phyloP scores from a whole-genome alignment of 2,113 vertebrate genomes.

The Microtus montanus region DNA sequence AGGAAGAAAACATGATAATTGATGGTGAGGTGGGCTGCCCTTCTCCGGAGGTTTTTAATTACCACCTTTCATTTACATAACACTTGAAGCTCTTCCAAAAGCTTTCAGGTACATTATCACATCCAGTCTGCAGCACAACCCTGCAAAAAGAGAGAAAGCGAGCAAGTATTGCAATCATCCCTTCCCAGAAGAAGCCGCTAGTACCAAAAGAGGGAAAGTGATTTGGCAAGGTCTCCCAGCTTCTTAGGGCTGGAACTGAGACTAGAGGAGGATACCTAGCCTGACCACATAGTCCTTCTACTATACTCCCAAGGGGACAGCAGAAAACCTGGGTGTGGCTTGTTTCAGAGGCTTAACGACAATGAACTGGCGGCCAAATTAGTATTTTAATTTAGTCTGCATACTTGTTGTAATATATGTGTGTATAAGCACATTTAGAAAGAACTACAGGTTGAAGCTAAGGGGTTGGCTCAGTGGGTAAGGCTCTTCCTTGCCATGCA shows the following conservation, averaged over 20 bases:
- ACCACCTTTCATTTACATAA: slow-evolving; percentile 82
- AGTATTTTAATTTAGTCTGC: background rate
- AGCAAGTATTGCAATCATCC: slow-evolving; percentile 54
- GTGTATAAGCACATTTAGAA: background rate
- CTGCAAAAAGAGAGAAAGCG: slow-evolving; percentile 19
- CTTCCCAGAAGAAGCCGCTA: slow-evolving; percentile 49
- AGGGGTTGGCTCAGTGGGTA: background rate
- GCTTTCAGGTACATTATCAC: slow-evolving; percentile 77
- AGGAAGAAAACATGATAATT: slow-evolving; percentile 79
- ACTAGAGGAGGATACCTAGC: background rate
- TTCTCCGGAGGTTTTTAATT: slow-evolving; percentile 79
- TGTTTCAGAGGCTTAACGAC: background rate
- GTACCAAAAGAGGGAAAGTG: slow-evolving; percentile 39
- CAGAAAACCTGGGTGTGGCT: background rate
- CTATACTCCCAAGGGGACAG: background rate
- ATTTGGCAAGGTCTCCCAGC: slow-evolving; percentile 27
- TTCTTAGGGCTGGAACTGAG: background rate
- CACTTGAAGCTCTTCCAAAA: slow-evolving; percentile 72
- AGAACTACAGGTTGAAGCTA: background rate
- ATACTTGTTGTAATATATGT: background rate
- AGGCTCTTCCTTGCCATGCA: background rate
- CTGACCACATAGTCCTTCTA: background rate
- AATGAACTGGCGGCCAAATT: background rate
- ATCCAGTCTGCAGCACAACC: slow-evolving; percentile 57
- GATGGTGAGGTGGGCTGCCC: slow-evolving; percentile 74